Evolutionary conservation across 1,140 invertebrate genomes (phyloP).

Genomic region (Apis mellifera): DNA sequence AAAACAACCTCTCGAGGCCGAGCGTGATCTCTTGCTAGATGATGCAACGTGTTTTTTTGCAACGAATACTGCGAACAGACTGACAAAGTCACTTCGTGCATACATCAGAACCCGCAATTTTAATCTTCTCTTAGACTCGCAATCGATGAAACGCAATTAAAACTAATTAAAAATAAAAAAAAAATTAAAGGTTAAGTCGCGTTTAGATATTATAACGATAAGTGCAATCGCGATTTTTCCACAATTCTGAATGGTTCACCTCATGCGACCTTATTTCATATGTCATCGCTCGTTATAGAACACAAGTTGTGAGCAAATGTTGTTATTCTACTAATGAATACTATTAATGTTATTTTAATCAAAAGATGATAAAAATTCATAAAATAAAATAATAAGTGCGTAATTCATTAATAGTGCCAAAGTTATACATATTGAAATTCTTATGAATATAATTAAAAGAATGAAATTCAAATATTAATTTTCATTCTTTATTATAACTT

Average conservation of each 20-base stretch:
- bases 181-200: background rate
- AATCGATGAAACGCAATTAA: background rate
- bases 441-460: no score
- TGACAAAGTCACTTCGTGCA: constrained; percentile 8
- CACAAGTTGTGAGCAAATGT: background rate
- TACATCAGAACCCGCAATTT: background rate
- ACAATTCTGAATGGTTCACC: constrained; percentile 4
- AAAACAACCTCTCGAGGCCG: constrained; percentile 20
- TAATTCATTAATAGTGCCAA: no score
- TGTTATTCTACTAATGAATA: background rate
- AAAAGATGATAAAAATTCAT: no score
- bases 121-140: background rate
- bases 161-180: background rate
- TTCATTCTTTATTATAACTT: no score
- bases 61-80: background rate
- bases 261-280: constrained; percentile 24
- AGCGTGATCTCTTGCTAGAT: background rate
- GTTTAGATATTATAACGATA: background rate
- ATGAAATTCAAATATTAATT: no score
- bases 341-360: background rate
- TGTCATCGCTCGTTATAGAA: constrained; percentile 34
- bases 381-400: no score
- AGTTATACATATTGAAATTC: no score
- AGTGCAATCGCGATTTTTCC: background rate
- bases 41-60: constrained; percentile 22